Conservation (phyloP, 1,140 invertebrate genomes). For the Drosophila pallidifrons region DNA sequence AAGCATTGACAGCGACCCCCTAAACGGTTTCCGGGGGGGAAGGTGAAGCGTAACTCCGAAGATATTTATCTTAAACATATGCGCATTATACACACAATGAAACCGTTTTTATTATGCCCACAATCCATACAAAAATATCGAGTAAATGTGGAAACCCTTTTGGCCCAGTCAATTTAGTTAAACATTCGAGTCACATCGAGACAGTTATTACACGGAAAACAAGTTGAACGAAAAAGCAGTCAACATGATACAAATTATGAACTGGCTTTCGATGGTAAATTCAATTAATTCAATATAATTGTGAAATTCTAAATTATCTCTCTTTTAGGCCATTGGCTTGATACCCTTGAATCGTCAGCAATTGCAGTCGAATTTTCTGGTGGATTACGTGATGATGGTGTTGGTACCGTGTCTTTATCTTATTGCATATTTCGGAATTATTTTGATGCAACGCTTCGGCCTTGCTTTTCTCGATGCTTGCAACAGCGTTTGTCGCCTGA, state of each 20-base stretch:
- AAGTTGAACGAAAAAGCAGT: not conserved
- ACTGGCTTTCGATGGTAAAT: conserved; percentile 70
- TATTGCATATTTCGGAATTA: conserved; percentile 62
- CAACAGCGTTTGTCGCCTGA: conserved; percentile 71
- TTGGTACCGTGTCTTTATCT: conserved; percentile 70
- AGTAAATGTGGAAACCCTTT: conserved; percentile 48
- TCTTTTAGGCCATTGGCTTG: conserved; percentile 65
- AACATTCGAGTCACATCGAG: conserved; percentile 18
- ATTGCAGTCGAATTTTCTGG: conserved; percentile 36
- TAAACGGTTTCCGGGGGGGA: conserved; percentile 4
- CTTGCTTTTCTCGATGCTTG: conserved; percentile 48
- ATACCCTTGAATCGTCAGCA: conserved; percentile 71
- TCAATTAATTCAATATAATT: not conserved
- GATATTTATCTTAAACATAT: conserved; percentile 81
- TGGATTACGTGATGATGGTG: conserved; percentile 74
- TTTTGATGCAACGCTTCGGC: conserved; percentile 34
- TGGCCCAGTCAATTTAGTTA: conserved; percentile 37
- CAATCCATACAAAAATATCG: conserved; percentile 42
- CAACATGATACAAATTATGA: conserved; percentile 73
- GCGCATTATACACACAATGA: conserved; percentile 61
- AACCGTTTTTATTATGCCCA: conserved; percentile 64
- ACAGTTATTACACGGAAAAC: conserved; percentile 27
- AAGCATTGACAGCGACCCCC: conserved; percentile 59
- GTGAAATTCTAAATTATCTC: not conserved
- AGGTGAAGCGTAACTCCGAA: conserved; percentile 41